Conservation (phyloP, 2,888 invertebrate species). For the Heliconius aoede region DNA sequence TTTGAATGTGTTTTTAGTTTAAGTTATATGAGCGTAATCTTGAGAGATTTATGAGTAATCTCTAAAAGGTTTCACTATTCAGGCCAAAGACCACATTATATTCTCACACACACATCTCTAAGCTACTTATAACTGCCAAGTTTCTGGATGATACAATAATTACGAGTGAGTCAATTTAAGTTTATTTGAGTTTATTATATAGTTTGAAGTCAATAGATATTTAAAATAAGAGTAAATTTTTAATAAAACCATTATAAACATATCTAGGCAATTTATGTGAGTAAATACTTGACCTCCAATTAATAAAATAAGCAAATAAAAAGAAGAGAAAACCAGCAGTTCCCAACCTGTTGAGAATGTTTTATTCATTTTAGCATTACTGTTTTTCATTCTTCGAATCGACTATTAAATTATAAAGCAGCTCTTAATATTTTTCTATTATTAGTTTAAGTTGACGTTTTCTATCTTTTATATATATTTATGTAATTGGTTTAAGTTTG, state of each 20-base stretch:
- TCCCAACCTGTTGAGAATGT: background rate
- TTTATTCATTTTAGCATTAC: background rate
- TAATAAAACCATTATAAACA: background rate
- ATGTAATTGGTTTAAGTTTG: background rate
- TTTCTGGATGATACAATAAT: no score
- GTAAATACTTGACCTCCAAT: background rate
- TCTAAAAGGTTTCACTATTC: no score
- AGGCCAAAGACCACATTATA: no score
- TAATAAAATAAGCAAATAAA: background rate
- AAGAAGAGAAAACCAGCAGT: background rate
- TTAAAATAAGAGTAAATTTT: background rate
- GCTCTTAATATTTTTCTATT: slow-evolving; percentile 12
- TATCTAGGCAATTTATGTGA: background rate
- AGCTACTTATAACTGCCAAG: no score
- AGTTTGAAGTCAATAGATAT: no score
- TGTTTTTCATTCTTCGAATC: background rate
- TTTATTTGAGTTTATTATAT: no score
- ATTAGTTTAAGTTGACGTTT: background rate
- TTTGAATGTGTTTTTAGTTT: no score
- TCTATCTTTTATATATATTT: background rate
- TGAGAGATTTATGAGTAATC: no score
- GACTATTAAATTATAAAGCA: slow-evolving; percentile 10
- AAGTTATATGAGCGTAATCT: no score
- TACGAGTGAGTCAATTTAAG: no score
- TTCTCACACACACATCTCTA: no score